These are phyloP conservation scores for Pseudochromis fuscus DNA, from an alignment of 2,797 vertebrate genomes.

Conservation along the genomic window DNA sequence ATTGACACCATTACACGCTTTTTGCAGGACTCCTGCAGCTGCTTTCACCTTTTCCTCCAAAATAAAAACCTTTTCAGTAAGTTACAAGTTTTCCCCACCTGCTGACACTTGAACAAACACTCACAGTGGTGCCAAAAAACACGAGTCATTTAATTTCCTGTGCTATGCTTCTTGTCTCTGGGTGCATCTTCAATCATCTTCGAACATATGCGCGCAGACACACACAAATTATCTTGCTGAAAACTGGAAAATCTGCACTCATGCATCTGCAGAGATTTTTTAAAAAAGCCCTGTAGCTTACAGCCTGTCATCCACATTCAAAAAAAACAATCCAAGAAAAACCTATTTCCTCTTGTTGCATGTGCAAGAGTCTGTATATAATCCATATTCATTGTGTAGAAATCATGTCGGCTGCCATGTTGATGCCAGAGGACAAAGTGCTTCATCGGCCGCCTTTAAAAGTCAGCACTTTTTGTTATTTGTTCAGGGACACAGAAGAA, in stretches of 20 bases:
- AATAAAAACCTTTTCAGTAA: too few relatives aligned
- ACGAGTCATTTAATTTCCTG: not conserved
- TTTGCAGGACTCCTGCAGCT: too few relatives aligned
- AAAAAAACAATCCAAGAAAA: too few relatives aligned
- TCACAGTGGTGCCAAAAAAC: not conserved
- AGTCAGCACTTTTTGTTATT: constrained; percentile 76
- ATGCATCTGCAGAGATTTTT: too few relatives aligned
- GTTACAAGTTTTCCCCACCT: not conserved
- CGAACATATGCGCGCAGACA: not conserved
- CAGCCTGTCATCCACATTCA: not conserved
- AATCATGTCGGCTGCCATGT: constrained; percentile 56
- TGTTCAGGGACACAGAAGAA: constrained; percentile 76
- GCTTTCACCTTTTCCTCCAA: too few relatives aligned
- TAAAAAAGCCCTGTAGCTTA: too few relatives aligned
- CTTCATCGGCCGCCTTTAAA: constrained; percentile 57
- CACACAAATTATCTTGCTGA: too few relatives aligned
- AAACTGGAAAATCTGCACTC: too few relatives aligned
- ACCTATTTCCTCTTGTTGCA: not conserved
- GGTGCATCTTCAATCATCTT: not conserved
- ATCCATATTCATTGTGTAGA: constrained; percentile 47
- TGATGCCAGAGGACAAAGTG: constrained; percentile 68
- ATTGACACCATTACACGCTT: too few relatives aligned
- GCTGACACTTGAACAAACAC: not conserved
- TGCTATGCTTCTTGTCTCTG: not conserved
- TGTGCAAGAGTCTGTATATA: constrained; percentile 3